phyloP scores from a whole-genome alignment of 2,888 invertebrate genomes.

The Trichogramma dendrolimi region DNA sequence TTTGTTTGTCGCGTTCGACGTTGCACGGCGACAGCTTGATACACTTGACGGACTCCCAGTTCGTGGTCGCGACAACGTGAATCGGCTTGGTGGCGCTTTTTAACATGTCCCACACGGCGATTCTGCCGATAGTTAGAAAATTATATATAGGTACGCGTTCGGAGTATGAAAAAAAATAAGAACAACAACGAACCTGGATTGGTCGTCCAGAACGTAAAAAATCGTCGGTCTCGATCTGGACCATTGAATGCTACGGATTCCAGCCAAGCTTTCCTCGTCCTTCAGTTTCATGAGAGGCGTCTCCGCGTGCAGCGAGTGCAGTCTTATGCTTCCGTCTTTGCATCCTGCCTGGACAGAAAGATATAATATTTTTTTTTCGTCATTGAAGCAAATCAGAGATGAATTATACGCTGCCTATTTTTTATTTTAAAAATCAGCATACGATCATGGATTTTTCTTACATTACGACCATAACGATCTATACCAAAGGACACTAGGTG shows the following conservation, averaged over 20 bases:
- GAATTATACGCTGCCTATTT: not conserved
- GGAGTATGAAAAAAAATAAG: not conserved
- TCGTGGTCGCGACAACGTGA: constrained; percentile 51
- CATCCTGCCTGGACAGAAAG: constrained; percentile 49
- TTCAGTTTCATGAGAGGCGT: constrained; percentile 51
- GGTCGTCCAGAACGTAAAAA: constrained; percentile 54
- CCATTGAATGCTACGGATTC: constrained; percentile 55
- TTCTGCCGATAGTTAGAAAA: constrained; percentile 40
- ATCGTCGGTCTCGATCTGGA: constrained; percentile 55
- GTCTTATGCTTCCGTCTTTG: constrained; percentile 54
- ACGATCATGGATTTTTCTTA: no score
- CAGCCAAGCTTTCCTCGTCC: constrained; percentile 39
- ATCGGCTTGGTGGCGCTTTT: constrained; percentile 55
- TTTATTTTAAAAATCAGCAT: not conserved
- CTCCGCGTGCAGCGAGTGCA: constrained; percentile 52
- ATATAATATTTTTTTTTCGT: not conserved
- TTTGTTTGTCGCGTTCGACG: constrained; percentile 40
- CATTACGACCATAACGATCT: no score
- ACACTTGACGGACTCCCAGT: constrained; percentile 46
- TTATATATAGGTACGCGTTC: not conserved
- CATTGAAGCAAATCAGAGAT: not conserved
- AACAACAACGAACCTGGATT: constrained; percentile 43
- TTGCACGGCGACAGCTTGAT: constrained; percentile 52
- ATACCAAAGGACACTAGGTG: no score
- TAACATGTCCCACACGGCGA: constrained; percentile 57